A percentile compares a stretch with the other conserved stretches of the same genome.
phyloP scores from a whole-genome alignment of 35 echinoderm and acorn worm species.

The Hemicentrotus pulcherrimus region DNA sequence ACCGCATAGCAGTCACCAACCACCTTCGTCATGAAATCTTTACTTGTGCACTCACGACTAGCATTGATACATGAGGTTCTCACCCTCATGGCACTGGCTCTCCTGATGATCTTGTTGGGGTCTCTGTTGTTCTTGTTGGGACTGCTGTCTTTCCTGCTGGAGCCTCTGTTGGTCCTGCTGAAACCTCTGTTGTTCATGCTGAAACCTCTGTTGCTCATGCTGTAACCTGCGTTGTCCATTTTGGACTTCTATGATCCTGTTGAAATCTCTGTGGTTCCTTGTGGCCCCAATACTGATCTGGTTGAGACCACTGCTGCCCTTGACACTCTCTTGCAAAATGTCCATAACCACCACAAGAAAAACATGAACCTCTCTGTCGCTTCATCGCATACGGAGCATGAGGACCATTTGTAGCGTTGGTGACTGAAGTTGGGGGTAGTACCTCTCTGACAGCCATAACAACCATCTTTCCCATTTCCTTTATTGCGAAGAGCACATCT shows the following conservation, averaged over 20 bases:
- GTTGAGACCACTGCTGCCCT: background rate
- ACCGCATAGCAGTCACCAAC: conserved; percentile 28
- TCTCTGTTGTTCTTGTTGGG: background rate
- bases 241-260: background rate
- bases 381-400: background rate
- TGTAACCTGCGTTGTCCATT: background rate
- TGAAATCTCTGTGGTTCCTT: background rate
- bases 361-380: conserved; percentile 10
- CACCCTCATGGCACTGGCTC: background rate
- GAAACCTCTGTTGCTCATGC: background rate
- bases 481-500: background rate
- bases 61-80: background rate
- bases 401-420: background rate
- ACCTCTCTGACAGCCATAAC: background rate
- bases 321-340: conserved; percentile 33
- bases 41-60: background rate
- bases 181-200: background rate
- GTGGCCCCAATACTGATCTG: background rate
- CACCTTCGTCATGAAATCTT: background rate
- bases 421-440: background rate
- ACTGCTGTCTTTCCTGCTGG: background rate
- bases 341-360: background rate
- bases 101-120: background rate
- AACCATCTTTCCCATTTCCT: conserved; percentile 14
- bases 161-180: background rate